These are phyloP conservation scores for Perca fluviatilis DNA, from an alignment of 2,113 vertebrate genomes.

Conservation along the genomic window DNA sequence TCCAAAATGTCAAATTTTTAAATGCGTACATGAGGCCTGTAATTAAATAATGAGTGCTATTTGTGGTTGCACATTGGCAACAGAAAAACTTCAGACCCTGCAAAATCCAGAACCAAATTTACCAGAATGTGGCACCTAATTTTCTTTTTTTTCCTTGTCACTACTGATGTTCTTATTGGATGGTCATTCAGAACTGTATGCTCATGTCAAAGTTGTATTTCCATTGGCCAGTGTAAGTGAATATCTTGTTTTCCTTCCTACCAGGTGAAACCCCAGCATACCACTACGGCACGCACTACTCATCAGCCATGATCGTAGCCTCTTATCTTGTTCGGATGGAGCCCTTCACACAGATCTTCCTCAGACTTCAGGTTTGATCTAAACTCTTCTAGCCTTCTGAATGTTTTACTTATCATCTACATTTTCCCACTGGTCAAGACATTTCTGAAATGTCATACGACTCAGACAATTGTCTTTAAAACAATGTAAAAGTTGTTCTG, in stretches of 20 bases:
- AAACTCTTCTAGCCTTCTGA: not conserved
- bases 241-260: not conserved
- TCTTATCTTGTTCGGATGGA: constrained; percentile 98
- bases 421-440: not conserved
- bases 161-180: not conserved
- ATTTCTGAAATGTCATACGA: not conserved
- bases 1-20: not conserved
- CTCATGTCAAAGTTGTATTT: not conserved
- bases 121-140: not conserved
- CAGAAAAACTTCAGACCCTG: not conserved
- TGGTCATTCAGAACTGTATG: not conserved
- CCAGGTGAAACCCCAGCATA: constrained; percentile 98
- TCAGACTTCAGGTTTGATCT: constrained; percentile 92
- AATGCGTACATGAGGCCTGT: not conserved
- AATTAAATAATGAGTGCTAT: not conserved
- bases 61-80: not conserved
- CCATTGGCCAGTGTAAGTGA: not conserved
- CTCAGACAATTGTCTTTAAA: no score
- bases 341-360: constrained; percentile 98
- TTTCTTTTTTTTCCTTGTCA: not conserved
- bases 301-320: constrained; percentile 98
- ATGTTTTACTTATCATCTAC: not conserved
- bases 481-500: no score
- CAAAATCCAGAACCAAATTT: not conserved
- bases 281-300: constrained; percentile 99